These are phyloP conservation scores for Bombycilla garrulus DNA, from an alignment of 2,113 vertebrate genomes.

Conservation along the genomic window DNA sequence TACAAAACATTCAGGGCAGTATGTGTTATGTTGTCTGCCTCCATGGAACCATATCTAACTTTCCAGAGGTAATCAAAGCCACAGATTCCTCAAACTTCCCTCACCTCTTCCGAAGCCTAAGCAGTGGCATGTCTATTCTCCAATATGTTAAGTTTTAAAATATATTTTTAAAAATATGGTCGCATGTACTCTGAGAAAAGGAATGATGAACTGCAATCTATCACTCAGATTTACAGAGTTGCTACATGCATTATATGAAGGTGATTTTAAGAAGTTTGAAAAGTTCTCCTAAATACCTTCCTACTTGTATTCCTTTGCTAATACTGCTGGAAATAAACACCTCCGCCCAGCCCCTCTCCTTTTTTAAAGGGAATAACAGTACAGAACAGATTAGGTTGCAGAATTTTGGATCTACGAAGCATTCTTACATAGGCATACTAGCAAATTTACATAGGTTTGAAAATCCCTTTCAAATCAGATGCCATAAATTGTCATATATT, in stretches of 20 bases:
- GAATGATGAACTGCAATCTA: neutral
- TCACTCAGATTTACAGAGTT: neutral
- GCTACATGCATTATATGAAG: neutral
- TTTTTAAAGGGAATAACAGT: neutral
- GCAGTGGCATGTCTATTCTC: neutral
- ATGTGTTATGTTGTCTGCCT: neutral
- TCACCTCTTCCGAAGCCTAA: neutral
- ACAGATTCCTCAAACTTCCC: neutral
- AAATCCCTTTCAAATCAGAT: neutral
- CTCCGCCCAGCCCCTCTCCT: accelerated
- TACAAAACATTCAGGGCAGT: neutral
- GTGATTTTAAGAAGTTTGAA: neutral
- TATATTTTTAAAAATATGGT: neutral
- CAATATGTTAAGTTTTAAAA: neutral
- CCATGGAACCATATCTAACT: neutral
- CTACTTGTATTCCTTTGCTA: neutral
- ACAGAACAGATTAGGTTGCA: neutral
- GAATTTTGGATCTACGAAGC: neutral
- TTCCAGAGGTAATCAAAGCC: neutral
- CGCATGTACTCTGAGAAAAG: neutral
- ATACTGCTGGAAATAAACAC: neutral
- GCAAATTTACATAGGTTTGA: neutral
- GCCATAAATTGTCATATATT: neutral
- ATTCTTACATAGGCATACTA: neutral
- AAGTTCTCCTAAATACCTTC: neutral